Evolutionary conservation across 2,797 vertebrate species (phyloP).

Genomic region (Astyanax mexicanus): DNA sequence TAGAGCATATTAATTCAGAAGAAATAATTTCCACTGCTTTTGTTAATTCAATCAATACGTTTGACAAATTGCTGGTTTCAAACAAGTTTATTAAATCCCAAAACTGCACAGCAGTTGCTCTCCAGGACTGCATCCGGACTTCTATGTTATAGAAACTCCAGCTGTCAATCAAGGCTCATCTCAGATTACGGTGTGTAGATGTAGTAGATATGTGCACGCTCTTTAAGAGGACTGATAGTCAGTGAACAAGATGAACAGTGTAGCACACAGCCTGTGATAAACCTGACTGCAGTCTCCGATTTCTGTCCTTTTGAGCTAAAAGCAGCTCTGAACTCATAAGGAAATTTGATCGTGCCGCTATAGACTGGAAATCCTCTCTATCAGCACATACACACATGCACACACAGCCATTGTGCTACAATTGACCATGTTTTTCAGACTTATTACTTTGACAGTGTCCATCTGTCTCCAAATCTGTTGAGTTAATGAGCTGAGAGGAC

Average conservation of each 20-base stretch:
- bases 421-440: not conserved
- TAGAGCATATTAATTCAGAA: too few relatives aligned
- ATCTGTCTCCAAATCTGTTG: not conserved
- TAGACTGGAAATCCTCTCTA: conserved; percentile 32
- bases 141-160: conserved; percentile 26
- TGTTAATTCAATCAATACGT: too few relatives aligned
- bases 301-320: conserved; percentile 64
- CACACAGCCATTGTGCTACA: not conserved
- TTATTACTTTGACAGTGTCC: not conserved
- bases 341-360: conserved; percentile 28
- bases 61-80: too few relatives aligned
- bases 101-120: too few relatives aligned
- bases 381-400: conserved; percentile 5
- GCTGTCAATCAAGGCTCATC: conserved; percentile 59
- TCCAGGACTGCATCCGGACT: conserved; percentile 6
- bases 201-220: conserved; percentile 42
- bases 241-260: conserved; percentile 72
- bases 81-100: too few relatives aligned
- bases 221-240: conserved; percentile 48
- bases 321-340: conserved; percentile 44
- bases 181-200: conserved; percentile 61
- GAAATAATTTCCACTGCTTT: too few relatives aligned
- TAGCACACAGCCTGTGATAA: conserved; percentile 73
- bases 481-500: not conserved
- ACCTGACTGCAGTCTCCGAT: conserved; percentile 70